Conservation (phyloP, 2,113 vertebrate species). For the Tachycineta bicolor region DNA sequence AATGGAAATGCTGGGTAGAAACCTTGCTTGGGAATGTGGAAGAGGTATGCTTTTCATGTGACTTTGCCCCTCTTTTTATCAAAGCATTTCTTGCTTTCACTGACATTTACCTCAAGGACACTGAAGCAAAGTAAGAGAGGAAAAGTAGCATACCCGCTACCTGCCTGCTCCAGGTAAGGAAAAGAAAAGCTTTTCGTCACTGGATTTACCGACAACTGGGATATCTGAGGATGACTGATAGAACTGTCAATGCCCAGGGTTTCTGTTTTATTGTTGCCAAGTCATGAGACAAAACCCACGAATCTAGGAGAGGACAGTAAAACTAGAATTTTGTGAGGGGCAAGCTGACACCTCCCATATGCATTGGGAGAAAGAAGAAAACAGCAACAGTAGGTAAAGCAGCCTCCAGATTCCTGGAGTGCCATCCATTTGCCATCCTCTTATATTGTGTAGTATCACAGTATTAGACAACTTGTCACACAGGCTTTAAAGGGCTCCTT, state of each 20-base stretch:
- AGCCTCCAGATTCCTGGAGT: conserved; percentile 56
- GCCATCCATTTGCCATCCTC: conserved; percentile 12
- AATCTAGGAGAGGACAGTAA: conserved; percentile 13
- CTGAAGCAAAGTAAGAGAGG: background rate
- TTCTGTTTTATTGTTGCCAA: conserved; percentile 3
- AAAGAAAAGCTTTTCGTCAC: conserved; percentile 4
- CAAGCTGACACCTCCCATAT: conserved; percentile 20
- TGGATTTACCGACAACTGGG: background rate
- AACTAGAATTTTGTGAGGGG: background rate
- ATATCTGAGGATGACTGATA: background rate
- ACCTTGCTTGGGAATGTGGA: background rate
- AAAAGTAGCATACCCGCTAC: background rate
- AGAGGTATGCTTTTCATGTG: background rate
- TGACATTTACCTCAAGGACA: conserved; percentile 23
- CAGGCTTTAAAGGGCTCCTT: background rate
- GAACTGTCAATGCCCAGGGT: background rate
- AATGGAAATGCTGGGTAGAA: conserved; percentile 1
- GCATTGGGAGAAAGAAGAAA: background rate
- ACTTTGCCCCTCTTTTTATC: conserved; percentile 31
- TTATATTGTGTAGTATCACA: background rate
- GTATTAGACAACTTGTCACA: background rate
- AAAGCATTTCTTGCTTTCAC: conserved; percentile 35
- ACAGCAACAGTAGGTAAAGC: background rate
- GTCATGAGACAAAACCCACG: conserved; percentile 9
- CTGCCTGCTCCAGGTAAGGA: background rate